These are phyloP conservation scores for Corella eumyota DNA, from an alignment of 23 tunicate species.

Conservation along the genomic window DNA sequence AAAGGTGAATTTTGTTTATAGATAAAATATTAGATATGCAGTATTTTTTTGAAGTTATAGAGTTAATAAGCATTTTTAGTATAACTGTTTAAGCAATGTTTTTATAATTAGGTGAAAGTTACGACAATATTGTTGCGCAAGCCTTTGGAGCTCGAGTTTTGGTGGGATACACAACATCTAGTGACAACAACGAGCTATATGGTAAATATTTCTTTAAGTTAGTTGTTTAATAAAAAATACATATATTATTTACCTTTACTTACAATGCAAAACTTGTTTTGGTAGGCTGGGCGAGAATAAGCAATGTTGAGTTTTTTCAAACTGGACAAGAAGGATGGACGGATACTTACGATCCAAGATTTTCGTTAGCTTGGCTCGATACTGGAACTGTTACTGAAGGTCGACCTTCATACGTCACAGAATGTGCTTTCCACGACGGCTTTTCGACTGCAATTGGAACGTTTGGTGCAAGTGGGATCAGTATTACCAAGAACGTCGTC, in stretches of 20 bases:
- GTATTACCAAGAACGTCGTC: slow-evolving; percentile 36
- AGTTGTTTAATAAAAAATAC: too few relatives aligned
- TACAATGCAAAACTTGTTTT: too few relatives aligned
- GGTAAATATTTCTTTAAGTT: too few relatives aligned
- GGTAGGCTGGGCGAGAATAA: slow-evolving; percentile 66
- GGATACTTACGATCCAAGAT: slow-evolving; percentile 73
- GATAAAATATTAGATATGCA: too few relatives aligned
- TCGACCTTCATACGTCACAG: slow-evolving; percentile 32
- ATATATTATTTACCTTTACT: too few relatives aligned
- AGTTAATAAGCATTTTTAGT: too few relatives aligned
- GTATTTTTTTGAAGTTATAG: too few relatives aligned
- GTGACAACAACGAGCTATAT: too few relatives aligned
- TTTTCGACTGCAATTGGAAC: slow-evolving; percentile 75
- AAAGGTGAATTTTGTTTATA: too few relatives aligned
- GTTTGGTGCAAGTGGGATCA: slow-evolving; percentile 47
- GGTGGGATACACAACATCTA: slow-evolving; percentile 13
- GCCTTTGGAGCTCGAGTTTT: slow-evolving; percentile 64
- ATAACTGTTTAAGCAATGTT: too few relatives aligned
- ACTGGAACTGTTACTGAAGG: slow-evolving; percentile 29
- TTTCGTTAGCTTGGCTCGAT: slow-evolving; percentile 43
- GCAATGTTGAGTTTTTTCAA: slow-evolving; percentile 68
- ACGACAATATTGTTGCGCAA: slow-evolving; percentile 24
- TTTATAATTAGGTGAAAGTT: slow-evolving; percentile 38
- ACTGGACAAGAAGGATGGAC: slow-evolving; percentile 96
- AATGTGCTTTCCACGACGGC: slow-evolving; percentile 56